These are phyloP conservation scores for Petaurus breviceps DNA, from an alignment of 2,113 vertebrate species.

Conservation along the genomic window DNA sequence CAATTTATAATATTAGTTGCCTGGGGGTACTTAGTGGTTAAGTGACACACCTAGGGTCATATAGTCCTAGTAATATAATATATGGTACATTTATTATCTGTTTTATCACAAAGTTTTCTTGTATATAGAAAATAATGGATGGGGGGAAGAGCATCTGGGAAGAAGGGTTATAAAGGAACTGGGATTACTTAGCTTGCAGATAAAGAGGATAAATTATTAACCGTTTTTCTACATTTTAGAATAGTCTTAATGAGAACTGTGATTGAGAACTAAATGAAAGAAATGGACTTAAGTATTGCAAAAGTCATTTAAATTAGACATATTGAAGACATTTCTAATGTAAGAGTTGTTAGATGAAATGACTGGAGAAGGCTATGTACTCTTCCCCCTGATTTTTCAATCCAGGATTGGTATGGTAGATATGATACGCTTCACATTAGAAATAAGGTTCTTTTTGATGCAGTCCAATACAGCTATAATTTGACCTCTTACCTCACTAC, in stretches of 20 bases:
- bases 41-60: background rate
- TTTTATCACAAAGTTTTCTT: background rate
- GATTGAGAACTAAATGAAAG: background rate
- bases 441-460: background rate
- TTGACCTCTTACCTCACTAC: background rate
- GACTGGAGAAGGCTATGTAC: background rate
- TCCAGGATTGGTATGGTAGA: background rate
- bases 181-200: background rate
- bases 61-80: background rate
- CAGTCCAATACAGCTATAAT: no score
- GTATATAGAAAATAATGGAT: background rate
- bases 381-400: background rate
- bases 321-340: background rate
- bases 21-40: background rate
- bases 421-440: background rate
- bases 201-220: background rate
- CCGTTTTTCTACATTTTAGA: background rate
- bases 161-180: background rate
- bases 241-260: background rate
- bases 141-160: background rate
- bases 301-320: conserved; percentile 30
- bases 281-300: background rate
- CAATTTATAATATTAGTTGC: background rate
- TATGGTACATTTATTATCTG: background rate
- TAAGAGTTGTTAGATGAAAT: conserved; percentile 22